These are phyloP conservation scores for Vulpes ferrilata DNA, from an alignment of 2,113 vertebrate species.

Conservation along the genomic window DNA sequence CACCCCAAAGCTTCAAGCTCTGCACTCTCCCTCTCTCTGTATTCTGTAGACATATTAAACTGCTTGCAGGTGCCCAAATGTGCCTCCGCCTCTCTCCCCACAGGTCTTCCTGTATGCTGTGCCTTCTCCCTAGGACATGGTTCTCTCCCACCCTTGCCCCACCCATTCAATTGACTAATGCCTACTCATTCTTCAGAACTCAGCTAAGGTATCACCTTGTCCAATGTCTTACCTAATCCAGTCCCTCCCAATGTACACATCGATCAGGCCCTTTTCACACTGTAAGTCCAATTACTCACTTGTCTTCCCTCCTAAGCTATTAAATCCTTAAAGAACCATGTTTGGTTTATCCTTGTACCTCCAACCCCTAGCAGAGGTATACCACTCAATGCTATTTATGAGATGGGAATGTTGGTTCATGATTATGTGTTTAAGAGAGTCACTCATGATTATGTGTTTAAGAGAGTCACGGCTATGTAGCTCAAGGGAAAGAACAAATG, in stretches of 20 bases:
- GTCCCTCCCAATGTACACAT: neutral
- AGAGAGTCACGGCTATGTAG: neutral
- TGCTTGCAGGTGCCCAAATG: neutral
- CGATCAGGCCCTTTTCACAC: neutral
- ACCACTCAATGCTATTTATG: too few species aligned
- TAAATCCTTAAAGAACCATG: neutral
- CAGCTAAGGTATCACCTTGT: neutral
- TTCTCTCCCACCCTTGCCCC: neutral
- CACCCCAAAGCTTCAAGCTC: neutral
- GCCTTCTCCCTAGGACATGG: neutral
- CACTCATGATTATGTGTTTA: neutral
- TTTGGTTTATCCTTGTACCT: neutral
- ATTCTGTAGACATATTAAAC: neutral
- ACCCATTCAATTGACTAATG: neutral
- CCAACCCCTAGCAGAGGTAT: neutral
- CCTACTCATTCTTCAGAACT: neutral
- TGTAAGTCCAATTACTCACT: neutral
- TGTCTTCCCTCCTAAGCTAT: neutral
- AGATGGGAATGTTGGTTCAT: neutral
- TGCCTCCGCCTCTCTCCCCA: neutral
- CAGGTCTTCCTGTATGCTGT: neutral
- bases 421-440: neutral
- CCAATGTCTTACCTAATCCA: neutral
- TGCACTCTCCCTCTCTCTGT: neutral
- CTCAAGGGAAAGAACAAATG: neutral